These are phyloP conservation scores for Lipotes vexillifer DNA, from an alignment of 2,113 vertebrate genomes.

Conservation along the genomic window DNA sequence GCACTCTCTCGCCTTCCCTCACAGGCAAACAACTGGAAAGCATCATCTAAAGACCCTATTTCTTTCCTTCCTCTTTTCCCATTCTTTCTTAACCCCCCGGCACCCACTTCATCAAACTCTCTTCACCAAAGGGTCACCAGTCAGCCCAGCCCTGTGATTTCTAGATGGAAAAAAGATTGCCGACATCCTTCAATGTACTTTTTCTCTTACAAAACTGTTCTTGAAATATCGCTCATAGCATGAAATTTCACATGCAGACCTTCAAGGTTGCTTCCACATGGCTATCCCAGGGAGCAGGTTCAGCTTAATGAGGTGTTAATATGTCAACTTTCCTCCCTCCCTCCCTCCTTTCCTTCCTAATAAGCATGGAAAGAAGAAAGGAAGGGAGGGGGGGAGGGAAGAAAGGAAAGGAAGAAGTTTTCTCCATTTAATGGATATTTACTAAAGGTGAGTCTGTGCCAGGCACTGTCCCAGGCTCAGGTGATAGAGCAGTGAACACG, in stretches of 20 bases:
- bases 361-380: background rate
- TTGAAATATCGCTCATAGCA: background rate
- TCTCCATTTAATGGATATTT: background rate
- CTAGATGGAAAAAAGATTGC: background rate
- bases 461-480: background rate
- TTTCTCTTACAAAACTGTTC: background rate
- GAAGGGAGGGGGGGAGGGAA: background rate
- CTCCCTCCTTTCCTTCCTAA: background rate
- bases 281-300: background rate
- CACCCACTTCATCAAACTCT: background rate
- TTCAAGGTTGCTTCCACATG: background rate
- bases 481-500: background rate
- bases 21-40: background rate
- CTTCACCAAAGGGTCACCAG: background rate
- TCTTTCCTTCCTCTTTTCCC: background rate
- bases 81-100: background rate
- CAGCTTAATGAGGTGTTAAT: background rate
- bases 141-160: accelerated
- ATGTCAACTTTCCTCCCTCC: background rate
- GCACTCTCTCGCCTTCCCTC: background rate
- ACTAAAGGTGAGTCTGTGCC: background rate
- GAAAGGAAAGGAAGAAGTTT: background rate
- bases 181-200: background rate
- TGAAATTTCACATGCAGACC: background rate
- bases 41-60: background rate